Evolutionary conservation across 2,888 invertebrate genomes (phyloP), one percentile per base, ranked within the genome.

Genomic region (Axea sp.): DNA sequence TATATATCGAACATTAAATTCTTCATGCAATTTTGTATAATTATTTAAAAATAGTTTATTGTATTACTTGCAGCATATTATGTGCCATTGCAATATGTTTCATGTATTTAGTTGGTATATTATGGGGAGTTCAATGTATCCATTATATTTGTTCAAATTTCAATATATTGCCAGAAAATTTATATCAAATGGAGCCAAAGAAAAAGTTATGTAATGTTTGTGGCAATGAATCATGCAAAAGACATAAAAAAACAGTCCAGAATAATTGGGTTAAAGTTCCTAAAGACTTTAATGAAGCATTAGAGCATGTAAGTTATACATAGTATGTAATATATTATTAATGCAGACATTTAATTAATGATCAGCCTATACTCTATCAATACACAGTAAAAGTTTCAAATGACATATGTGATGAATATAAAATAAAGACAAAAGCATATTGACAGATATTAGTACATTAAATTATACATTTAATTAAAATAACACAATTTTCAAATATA

Each of bases 241-340:
- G 87, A 17, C 86, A 86, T 33, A 80, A 80, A 12, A 80, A 79
- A 3, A 75, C 78, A 17, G 68, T 79, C 2, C 80, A 84, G 62
- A 81, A 79, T 19, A 79, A 81, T 43, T 81, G 82, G 67, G 78
- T 85, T 4, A 85, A 85, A 78, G 83, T 95, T 81, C 92, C 92
- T 62, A 90, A 91, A 82, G 92, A 93, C 81, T 89, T 95, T 62
- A 94, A 95, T 86, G 88, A 90, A 80, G 92, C 94, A 22, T 89
- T 95, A 78, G 93, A 94, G 89, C 92, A 93, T 87, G 94, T 95
- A 87, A 89, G 41, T 19, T 3, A 3, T 19, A n/a, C n/a, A n/a
- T n/a, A n/a, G n/a, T 19, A 19, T 19, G 19, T 19, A 19, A 19
- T 19, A 19, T 19, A 19, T 19, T 3, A 17, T 37, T n/a, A n/a